Evolutionary conservation across 2,888 invertebrate genomes (phyloP).

Genomic region (Parnassius glacialis): DNA sequence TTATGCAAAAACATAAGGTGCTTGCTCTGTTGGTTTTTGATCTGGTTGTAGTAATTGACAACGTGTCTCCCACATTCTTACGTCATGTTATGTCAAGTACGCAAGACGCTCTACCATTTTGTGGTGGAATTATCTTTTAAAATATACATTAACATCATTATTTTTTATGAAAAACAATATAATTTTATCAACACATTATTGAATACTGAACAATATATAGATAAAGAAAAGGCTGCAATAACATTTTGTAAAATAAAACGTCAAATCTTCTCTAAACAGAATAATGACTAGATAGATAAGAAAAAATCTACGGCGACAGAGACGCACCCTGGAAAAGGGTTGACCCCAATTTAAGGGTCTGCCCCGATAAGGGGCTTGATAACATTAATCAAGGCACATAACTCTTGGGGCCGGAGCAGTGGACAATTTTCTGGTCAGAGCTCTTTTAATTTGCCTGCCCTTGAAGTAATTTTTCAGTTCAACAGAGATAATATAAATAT

Average conservation of each 20-base stretch:
- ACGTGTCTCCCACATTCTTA: no score
- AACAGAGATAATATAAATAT: constrained; percentile 59
- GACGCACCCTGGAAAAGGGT: constrained; percentile 43
- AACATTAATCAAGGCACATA: constrained; percentile 76
- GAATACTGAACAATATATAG: no score
- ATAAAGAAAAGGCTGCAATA: neutral
- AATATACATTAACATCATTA: no score
- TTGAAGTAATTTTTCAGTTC: constrained; percentile 67
- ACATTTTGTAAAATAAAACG: constrained; percentile 12
- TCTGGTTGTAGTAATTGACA: no score
- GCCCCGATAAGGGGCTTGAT: constrained; percentile 68
- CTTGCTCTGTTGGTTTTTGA: no score
- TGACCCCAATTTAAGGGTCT: constrained; percentile 62
- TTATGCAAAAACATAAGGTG: no score
- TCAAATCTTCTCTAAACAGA: constrained; percentile 22
- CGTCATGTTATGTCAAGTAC: no score
- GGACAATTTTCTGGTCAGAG: constrained; percentile 74
- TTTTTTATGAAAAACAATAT: no score
- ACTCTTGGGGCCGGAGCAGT: constrained; percentile 48
- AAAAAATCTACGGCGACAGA: constrained; percentile 30
- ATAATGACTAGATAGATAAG: constrained; percentile 19
- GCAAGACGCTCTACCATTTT: no score
- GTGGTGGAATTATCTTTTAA: no score
- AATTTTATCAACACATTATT: no score
- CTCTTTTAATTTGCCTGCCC: constrained; percentile 70